Evolutionary conservation across 1,140 invertebrate genomes (phyloP), one percentile per base, ranked within the genome.

Genomic region (Diplogasteroides magnus): DNA sequence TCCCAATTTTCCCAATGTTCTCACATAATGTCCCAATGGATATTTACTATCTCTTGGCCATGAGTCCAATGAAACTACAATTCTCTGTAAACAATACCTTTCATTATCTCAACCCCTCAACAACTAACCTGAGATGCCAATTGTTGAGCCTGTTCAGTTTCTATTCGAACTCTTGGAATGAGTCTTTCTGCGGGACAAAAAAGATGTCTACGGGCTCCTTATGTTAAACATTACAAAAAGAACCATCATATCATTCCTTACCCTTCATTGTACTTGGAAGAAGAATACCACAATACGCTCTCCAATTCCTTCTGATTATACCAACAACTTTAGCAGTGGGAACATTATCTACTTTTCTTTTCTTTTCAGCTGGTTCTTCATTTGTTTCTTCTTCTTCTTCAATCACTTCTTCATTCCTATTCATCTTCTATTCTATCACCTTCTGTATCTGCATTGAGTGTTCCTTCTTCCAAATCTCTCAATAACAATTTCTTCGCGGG

Each of bases 201-300:
- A 1, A 96, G 84, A 82, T 94, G 92, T 60, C 88, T 87, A 28
- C 62, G 0, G 87, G 87, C 85, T 83, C 88, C 89, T 90, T 77
- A n/a, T n/a, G n/a, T n/a, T n/a, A 61, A 85, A 71, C 65, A 67
- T 61, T n/a, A 65, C 19, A 73, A 48, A 48, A 11, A 48, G 6
- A 6, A 11, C 37, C 6, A 6, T 6, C 37, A 48, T 48, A n/a
- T n/a, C n/a, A n/a, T n/a, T 48, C 37, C 29, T 32, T 59, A 88
- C 88, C 85, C 85, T 90, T 89, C 19, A 93, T 86, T 83, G 89
- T 91, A 26, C 88, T 88, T 80, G 91, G 88, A 26, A 79, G 14
- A 61, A 98, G 84, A 76, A 97, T 94, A 31, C 96, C 96, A 86
- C 95, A 98, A 84, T 94, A 95, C 76, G 93, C 92, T 31, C 93